Percentiles rank a stretch among this genome's conserved stretches.
Conservation (phyloP, 1,140 invertebrate species). For the Argopecten irradians region DNA sequence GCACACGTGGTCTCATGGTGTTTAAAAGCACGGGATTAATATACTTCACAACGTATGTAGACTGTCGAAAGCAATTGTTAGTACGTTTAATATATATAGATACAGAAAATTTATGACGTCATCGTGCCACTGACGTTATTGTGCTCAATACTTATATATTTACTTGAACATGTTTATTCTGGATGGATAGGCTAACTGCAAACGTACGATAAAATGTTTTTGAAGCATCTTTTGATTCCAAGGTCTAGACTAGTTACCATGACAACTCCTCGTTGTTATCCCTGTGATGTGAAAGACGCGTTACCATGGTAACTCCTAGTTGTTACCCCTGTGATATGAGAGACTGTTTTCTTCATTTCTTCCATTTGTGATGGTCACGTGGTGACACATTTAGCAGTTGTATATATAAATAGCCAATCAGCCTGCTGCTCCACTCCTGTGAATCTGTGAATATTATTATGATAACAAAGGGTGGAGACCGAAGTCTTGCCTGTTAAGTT, state of each 20-base stretch:
- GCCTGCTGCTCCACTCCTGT: not conserved
- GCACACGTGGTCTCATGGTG: not conserved
- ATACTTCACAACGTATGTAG: not conserved
- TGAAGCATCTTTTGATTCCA: not conserved
- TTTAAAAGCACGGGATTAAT: not conserved
- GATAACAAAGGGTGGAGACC: too few relatives aligned
- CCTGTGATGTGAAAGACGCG: not conserved
- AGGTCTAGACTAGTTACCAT: not conserved
- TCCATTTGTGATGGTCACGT: not conserved
- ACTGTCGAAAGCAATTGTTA: not conserved
- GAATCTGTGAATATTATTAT: not conserved
- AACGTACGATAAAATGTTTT: not conserved
- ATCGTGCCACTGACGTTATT: not conserved
- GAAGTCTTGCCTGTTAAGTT: not conserved
- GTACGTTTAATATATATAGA: not conserved
- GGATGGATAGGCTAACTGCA: not conserved
- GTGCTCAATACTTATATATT: not conserved
- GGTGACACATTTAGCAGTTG: not conserved
- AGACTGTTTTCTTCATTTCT: not conserved
- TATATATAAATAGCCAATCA: not conserved
- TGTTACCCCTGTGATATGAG: constrained; percentile 1
- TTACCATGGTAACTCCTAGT: not conserved
- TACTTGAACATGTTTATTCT: not conserved
- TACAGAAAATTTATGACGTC: not conserved
- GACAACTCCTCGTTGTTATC: not conserved